Evolutionary conservation across 2,888 invertebrate genomes (phyloP).

Genomic region (Diachrysia chrysitis): DNA sequence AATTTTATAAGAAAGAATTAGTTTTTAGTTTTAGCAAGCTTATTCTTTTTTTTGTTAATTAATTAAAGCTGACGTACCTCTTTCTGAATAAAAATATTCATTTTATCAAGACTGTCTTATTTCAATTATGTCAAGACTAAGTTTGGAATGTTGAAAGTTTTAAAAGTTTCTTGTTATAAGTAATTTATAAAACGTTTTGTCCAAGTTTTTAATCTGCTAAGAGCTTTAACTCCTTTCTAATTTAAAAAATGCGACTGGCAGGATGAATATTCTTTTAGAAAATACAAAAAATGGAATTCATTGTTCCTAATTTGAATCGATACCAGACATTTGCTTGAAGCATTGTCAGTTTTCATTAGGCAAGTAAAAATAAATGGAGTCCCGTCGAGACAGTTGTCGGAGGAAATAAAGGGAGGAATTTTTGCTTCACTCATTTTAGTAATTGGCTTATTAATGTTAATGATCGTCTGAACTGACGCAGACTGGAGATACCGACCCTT

Average conservation of each 20-base stretch:
- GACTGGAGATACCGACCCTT: conserved; percentile 20
- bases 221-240: conserved; percentile 23
- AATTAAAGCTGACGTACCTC: not conserved
- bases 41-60: not conserved
- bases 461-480: conserved; percentile 51
- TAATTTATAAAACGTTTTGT: conserved; percentile 5
- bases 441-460: conserved; percentile 69
- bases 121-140: conserved; percentile 4
- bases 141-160: not conserved
- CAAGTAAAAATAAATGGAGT: conserved; percentile 82
- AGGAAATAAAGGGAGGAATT: conserved; percentile 56
- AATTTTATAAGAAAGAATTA: not conserved
- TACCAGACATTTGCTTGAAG: conserved; percentile 66
- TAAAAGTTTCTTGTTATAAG: not conserved
- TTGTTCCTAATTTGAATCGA: conserved; percentile 63
- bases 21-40: not conserved
- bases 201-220: conserved; percentile 33
- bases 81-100: not conserved
- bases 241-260: conserved; percentile 1
- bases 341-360: conserved; percentile 83
- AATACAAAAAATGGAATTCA: conserved; percentile 9
- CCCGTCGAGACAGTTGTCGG: conserved; percentile 67
- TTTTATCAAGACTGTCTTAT: conserved; percentile 1
- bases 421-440: conserved; percentile 67
- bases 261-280: conserved; percentile 10